These are phyloP conservation scores for Plebejus melissa DNA, from an alignment of 2,888 invertebrate genomes.

Conservation along the genomic window DNA sequence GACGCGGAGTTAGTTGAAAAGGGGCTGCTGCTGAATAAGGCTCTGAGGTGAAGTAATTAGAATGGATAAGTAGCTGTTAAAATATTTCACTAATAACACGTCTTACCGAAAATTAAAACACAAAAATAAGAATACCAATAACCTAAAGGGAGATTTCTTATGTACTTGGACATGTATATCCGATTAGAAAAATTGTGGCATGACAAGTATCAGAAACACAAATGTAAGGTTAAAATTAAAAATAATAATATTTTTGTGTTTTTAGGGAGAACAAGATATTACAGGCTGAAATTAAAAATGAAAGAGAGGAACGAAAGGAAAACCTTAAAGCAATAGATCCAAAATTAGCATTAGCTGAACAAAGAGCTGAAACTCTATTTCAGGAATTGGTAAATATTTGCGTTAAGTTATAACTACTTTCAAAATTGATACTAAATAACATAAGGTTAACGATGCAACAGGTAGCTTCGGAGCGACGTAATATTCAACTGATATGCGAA, in stretches of 20 bases:
- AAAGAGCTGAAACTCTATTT: conserved; percentile 78
- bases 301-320: conserved; percentile 57
- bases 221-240: too few species aligned
- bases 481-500: conserved; percentile 77
- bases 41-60: conserved; percentile 50
- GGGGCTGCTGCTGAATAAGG: conserved; percentile 72
- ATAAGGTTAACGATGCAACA: conserved; percentile 38
- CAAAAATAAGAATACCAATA: too few species aligned
- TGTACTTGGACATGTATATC: too few species aligned
- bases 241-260: neutral
- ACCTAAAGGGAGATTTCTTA: too few species aligned
- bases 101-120: too few species aligned
- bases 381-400: conserved; percentile 74
- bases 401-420: neutral
- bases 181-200: too few species aligned
- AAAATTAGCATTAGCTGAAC: conserved; percentile 70
- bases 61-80: neutral
- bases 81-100: neutral
- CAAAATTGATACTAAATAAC: neutral
- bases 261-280: conserved; percentile 74
- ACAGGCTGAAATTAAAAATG: conserved; percentile 70
- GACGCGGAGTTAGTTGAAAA: conserved; percentile 80
- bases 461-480: conserved; percentile 78
- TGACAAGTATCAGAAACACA: too few species aligned
- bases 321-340: conserved; percentile 53